A percentile compares a stretch with the other conserved stretches of the same genome.
These are phyloP conservation scores for Apamea sordens DNA, from an alignment of 2,888 invertebrate genomes.

Conservation along the genomic window DNA sequence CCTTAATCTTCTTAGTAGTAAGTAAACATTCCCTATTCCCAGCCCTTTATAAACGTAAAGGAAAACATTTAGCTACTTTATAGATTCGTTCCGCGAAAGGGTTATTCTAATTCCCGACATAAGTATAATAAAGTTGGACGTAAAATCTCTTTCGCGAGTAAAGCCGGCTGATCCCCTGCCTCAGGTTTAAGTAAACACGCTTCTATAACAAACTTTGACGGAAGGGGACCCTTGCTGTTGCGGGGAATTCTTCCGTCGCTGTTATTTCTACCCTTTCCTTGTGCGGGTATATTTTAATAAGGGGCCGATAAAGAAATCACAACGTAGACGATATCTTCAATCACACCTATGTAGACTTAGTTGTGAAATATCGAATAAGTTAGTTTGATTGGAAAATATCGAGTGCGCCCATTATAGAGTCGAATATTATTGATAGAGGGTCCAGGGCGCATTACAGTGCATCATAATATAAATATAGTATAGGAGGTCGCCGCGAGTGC, in stretches of 20 bases:
- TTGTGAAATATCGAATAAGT: constrained; percentile 10
- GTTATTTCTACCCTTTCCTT: not conserved
- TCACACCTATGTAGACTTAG: constrained; percentile 2
- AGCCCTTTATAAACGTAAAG: not conserved
- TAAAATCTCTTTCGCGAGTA: constrained; percentile 12
- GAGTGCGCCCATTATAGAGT: not conserved
- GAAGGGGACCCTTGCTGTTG: not conserved
- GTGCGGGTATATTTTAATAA: not conserved
- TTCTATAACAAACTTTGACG: constrained; percentile 16
- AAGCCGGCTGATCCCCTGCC: constrained; percentile 33
- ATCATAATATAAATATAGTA: not conserved
- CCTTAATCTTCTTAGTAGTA: not conserved
- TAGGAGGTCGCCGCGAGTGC: too few relatives aligned
- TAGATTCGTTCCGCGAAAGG: constrained; percentile 8
- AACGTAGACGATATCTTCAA: not conserved
- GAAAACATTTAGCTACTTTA: constrained; percentile 13
- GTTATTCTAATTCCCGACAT: constrained; percentile 35
- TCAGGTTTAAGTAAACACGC: constrained; percentile 38
- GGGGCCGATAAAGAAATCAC: not conserved
- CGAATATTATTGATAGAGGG: not conserved
- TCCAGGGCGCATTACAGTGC: not conserved
- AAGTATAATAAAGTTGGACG: constrained; percentile 35
- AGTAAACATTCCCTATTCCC: not conserved
- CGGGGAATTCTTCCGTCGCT: not conserved
- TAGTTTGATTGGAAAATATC: constrained; percentile 3